These are phyloP conservation scores for Microcebus griseorufus DNA, from an alignment of 2,113 vertebrate species.

Conservation along the genomic window DNA sequence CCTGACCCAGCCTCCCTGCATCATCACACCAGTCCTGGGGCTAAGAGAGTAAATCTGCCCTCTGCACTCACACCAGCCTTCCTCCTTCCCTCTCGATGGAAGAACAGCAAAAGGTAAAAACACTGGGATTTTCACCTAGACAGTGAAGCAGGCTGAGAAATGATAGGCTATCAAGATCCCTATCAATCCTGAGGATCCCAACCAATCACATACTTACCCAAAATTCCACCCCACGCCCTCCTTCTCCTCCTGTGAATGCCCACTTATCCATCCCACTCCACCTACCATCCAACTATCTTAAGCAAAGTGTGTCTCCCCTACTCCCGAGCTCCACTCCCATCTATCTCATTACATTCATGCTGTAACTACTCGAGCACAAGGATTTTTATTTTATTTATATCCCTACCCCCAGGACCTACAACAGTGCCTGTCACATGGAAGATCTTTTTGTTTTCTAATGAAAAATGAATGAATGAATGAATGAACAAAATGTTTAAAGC, in stretches of 20 bases:
- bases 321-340: neutral
- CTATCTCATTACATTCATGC: neutral
- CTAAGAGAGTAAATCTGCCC: neutral
- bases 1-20: neutral
- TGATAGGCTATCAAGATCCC: neutral
- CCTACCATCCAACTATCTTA: neutral
- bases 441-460: neutral
- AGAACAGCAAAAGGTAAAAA: neutral
- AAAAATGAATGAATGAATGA: neutral
- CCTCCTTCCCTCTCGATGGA: neutral
- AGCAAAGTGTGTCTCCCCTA: neutral
- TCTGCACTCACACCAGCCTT: neutral
- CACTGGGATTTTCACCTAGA: neutral
- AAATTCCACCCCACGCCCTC: neutral
- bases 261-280: neutral
- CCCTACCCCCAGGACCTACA: neutral
- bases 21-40: neutral
- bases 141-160: neutral
- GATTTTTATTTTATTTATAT: neutral
- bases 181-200: neutral
- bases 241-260: neutral
- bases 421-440: neutral
- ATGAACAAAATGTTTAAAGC: neutral
- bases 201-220: neutral
- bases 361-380: neutral